Conservation (phyloP, 2,888 invertebrate genomes). For the Drymonia ruficornis region DNA sequence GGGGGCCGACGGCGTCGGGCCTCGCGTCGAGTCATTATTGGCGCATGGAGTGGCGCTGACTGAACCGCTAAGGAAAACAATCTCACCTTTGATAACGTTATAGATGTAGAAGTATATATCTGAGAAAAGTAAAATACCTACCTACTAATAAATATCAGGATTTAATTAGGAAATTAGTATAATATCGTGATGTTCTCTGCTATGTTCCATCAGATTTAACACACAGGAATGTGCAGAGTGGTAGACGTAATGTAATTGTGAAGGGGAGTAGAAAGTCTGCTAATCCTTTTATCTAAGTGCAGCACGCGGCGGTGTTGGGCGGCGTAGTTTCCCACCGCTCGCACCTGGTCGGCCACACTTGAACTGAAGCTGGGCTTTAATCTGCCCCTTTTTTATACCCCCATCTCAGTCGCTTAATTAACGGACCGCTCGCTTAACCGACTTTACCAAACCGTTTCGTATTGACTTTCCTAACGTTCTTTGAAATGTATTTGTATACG, state of each 20-base stretch:
- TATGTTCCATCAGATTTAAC: conserved; percentile 12
- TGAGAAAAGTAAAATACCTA: no score
- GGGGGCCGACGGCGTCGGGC: conserved; percentile 46
- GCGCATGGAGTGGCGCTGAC: conserved; percentile 49
- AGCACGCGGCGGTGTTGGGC: conserved; percentile 63
- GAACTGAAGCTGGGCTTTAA: conserved; percentile 50
- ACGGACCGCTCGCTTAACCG: conserved; percentile 52
- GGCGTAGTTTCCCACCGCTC: conserved; percentile 51
- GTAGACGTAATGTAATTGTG: conserved; percentile 53
- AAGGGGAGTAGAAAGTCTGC: conserved; percentile 62
- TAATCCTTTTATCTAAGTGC: conserved; percentile 76
- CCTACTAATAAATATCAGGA: no score
- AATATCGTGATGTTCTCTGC: background rate
- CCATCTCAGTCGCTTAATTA: conserved; percentile 61
- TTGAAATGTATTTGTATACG: conserved; percentile 9
- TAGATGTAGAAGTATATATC: background rate
- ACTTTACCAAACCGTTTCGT: conserved; percentile 33
- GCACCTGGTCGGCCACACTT: conserved; percentile 64
- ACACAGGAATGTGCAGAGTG: conserved; percentile 30
- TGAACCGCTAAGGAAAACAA: conserved; percentile 55
- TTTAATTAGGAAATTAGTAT: background rate
- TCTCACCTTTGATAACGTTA: conserved; percentile 40
- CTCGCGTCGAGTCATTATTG: conserved; percentile 59
- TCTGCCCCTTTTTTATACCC: conserved; percentile 60
- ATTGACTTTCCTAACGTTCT: conserved; percentile 26